Evolutionary conservation across 2,888 invertebrate species (phyloP), one percentile per base, ranked within the genome.

Genomic region (Microctonus brassicae): DNA sequence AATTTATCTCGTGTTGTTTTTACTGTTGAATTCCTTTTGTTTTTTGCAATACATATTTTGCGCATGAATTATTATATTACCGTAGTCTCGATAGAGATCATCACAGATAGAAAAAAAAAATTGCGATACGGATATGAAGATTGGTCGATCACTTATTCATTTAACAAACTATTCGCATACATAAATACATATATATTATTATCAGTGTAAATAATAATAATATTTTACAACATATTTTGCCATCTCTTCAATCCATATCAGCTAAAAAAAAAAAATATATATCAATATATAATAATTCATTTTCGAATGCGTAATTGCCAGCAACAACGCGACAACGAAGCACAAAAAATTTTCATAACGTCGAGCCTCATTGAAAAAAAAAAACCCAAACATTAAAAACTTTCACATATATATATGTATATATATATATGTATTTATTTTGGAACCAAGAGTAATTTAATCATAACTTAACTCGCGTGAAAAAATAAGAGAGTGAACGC

Each of bases 281-380:
- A 13, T 58, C 9, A n/a, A 7, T 26, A 53, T 22, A 53, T 22
- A 53, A 52, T 53, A 65, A 52, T 36, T 7, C n/a, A 24, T 26
- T n/a, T n/a, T 47, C 52, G 10, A 9, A 22, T 33, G 57, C 69
- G 69, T 64, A 17, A 70, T 70, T 64, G 63, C 69, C 69, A 63
- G 69, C 69, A 70, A 63, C 9, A 29, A 64, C 64, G 58, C 58
- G 55, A 61, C 39, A 5, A 58, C 24, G 29, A 47, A 68, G 39
- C 5, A 62, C n/a, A 9, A 57, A 7, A 9, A 57, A 24, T 17
- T 10, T 17, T 47, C 1, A n/a, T 47, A 47, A 47, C 47, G 17
- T 47, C 17, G 17, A 7, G 47, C 17, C 17, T 47, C 20, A 17
- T 7, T n/a, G 20, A 39, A 17, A 47, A 47, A 17, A 47, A 47